Evolutionary conservation across 2,888 invertebrate species (phyloP).

Genomic region (Lasioglossum zephyrum): DNA sequence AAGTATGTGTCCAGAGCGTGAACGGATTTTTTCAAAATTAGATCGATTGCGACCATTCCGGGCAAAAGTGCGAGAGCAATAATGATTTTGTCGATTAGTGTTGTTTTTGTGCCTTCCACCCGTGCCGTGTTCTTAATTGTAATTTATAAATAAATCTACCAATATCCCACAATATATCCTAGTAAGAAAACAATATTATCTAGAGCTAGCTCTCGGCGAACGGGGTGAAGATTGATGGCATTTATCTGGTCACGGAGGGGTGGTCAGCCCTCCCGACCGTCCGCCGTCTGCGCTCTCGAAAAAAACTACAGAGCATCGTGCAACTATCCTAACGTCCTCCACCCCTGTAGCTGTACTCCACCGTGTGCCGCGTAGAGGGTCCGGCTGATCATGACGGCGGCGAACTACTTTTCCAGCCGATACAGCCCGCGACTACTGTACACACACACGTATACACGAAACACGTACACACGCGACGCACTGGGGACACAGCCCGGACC

Average conservation of each 20-base stretch:
- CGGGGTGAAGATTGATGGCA: background rate
- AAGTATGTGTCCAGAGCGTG: too few species aligned
- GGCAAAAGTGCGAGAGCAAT: too few species aligned
- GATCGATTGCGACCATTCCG: too few species aligned
- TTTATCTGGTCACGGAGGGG: background rate
- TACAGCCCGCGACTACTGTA: conserved; percentile 46
- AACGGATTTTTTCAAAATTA: too few species aligned
- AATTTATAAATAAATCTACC: too few species aligned
- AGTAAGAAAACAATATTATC: too few species aligned
- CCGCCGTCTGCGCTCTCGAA: background rate
- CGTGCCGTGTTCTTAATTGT: too few species aligned
- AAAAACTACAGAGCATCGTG: background rate
- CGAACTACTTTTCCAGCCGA: conserved; percentile 65
- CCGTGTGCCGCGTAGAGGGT: conserved; percentile 40
- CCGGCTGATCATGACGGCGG: conserved; percentile 65
- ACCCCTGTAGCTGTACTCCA: background rate
- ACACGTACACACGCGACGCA: conserved; percentile 11
- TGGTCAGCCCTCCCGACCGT: background rate
- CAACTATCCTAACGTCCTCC: background rate
- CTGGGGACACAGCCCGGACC: background rate
- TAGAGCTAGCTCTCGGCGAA: too few species aligned
- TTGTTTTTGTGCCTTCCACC: too few species aligned
- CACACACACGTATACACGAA: background rate
- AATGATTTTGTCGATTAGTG: too few species aligned
- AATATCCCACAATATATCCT: background rate